These are phyloP conservation scores for Orthosia gracilis DNA, from an alignment of 2,888 invertebrate genomes.

Conservation along the genomic window DNA sequence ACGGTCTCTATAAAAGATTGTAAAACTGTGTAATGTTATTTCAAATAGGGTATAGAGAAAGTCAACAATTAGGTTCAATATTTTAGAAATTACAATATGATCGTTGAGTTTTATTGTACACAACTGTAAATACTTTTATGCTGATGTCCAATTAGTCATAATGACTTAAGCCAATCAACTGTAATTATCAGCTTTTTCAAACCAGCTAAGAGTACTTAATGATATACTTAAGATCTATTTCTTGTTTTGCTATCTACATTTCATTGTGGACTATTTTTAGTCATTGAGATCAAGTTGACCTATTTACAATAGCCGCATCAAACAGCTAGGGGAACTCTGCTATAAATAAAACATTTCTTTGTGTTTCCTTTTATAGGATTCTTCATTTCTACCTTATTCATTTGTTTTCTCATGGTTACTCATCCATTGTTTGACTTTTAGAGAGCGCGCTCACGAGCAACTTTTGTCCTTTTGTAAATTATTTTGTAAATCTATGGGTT, in stretches of 20 bases:
- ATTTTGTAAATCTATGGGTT: too few species aligned
- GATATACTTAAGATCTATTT: background rate
- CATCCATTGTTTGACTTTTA: too few species aligned
- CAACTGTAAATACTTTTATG: background rate
- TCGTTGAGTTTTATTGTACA: background rate
- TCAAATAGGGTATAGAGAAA: too few species aligned
- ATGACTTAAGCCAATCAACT: conserved; percentile 24
- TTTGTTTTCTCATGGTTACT: too few species aligned
- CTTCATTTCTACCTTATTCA: background rate
- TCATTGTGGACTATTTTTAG: background rate
- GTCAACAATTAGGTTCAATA: background rate
- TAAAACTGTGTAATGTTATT: too few species aligned
- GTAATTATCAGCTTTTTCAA: conserved; percentile 1
- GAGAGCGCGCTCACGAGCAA: too few species aligned
- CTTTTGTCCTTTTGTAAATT: too few species aligned
- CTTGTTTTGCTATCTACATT: background rate
- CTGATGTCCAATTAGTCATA: conserved; percentile 22
- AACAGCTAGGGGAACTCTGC: conserved; percentile 1
- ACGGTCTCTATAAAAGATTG: too few species aligned
- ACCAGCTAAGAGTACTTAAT: background rate
- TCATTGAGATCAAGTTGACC: conserved; percentile 6
- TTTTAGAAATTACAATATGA: background rate
- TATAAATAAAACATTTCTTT: conserved; percentile 27
- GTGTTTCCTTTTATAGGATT: background rate
- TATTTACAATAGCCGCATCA: conserved; percentile 10